Evolutionary conservation across 2,888 invertebrate species (phyloP), one percentile per base, ranked within the genome.

Genomic region (Lutraria lutraria): DNA sequence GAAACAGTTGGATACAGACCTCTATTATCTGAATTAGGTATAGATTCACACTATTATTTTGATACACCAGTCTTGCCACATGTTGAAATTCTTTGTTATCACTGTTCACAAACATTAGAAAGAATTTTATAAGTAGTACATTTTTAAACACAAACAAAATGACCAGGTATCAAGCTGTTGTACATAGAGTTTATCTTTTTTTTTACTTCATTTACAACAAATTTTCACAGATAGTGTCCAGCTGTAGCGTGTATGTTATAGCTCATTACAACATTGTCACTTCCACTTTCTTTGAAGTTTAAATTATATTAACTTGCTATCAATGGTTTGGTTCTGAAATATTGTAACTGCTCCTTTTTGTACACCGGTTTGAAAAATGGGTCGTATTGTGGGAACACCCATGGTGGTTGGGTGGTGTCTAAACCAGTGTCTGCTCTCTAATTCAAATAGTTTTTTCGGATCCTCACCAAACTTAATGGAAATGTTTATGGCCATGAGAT

Each of bases 221-320:
- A 25, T 68, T 25, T 13, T 25, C 25, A 68, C 63, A 6, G 25
- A 12, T n/a, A 8, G 25, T n/a, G 8, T 68, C 25, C 25, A 25
- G n/a, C 63, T 25, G 63, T 63, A 2, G n/a, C 25, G 21, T 63
- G 10, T 3, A n/a, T 8, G 25, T 68, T 8, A 21, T 25, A 8
- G 25, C 25, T 68, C 25, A 68, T 68, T 25, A 68, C 63, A 25
- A 68, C n/a, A 68, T 25, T 25, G 63, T 68, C 63, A 25, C 63
- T 68, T 68, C 63, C 63, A 68, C 63, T 68, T 68, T 68, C 63
- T 68, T 68, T 63, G 63, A 63, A 63, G 63, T 63, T 68, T 43
- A 4, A 43, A 2, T 4, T 2, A 43, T 43, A 2, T 43, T 43
- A 43, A 43, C 8, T 2, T 43, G 43, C 8, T 43, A 43, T 43